These are phyloP conservation scores for Acrocyrtus sp. DNA, from an alignment of 2,888 invertebrate species.

Conservation along the genomic window DNA sequence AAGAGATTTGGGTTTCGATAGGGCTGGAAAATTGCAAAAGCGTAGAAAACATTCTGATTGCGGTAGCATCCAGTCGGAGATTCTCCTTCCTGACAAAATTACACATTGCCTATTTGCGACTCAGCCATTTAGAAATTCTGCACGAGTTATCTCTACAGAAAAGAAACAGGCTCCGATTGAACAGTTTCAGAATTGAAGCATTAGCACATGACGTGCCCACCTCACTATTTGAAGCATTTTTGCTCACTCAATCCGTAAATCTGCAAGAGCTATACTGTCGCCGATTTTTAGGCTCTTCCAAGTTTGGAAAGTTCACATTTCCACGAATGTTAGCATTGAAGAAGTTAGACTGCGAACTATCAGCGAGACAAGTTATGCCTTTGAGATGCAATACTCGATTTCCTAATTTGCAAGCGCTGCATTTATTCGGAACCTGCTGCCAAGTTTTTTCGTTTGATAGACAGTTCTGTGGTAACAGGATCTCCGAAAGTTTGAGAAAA, in stretches of 20 bases:
- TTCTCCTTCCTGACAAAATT: slow-evolving; percentile 18
- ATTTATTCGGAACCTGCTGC: slow-evolving; percentile 35
- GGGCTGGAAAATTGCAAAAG: slow-evolving; percentile 36
- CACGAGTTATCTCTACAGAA: slow-evolving; percentile 28
- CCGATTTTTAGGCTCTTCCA: slow-evolving; percentile 21
- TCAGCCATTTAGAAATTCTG: slow-evolving; percentile 41
- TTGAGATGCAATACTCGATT: slow-evolving; percentile 19
- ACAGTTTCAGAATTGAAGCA: slow-evolving; percentile 23
- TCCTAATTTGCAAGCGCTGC: slow-evolving; percentile 15
- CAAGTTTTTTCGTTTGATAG: slow-evolving; percentile 32
- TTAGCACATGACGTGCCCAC: slow-evolving; percentile 32
- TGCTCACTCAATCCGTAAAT: slow-evolving; percentile 26
- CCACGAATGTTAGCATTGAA: slow-evolving; percentile 17
- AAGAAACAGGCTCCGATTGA: slow-evolving; percentile 8
- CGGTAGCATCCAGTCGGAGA: slow-evolving; percentile 23
- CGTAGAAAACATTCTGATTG: slow-evolving; percentile 33
- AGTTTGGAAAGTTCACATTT: slow-evolving; percentile 36
- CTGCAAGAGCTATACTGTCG: slow-evolving; percentile 36
- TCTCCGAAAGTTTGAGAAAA: slow-evolving; percentile 14
- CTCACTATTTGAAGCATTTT: slow-evolving; percentile 35
- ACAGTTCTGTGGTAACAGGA: slow-evolving; percentile 30
- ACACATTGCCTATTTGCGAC: slow-evolving; percentile 30
- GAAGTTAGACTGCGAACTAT: slow-evolving; percentile 31
- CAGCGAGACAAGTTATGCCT: slow-evolving; percentile 36
- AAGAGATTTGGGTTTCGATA: slow-evolving; percentile 41